A percentile compares a stretch with the other conserved stretches of the same genome.
Conservation (phyloP, 1,140 invertebrate genomes). For the Musca vetustissima region DNA sequence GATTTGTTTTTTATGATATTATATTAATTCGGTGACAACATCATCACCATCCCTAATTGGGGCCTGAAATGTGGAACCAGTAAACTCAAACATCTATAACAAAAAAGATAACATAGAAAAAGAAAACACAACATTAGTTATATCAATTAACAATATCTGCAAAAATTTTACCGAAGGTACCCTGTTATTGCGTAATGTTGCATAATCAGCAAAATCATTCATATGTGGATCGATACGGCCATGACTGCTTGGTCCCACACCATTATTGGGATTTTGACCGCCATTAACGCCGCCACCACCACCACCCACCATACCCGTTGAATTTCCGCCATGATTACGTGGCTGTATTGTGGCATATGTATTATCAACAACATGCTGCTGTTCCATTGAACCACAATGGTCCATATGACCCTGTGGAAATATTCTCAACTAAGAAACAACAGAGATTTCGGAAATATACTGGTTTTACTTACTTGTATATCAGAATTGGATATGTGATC, state of each 20-base stretch:
- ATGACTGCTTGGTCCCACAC: neutral
- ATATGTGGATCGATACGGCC: conserved; percentile 42
- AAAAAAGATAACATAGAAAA: neutral
- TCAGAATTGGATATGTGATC: conserved; percentile 52
- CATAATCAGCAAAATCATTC: conserved; percentile 70
- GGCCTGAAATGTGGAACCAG: conserved; percentile 73
- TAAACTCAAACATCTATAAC: conserved; percentile 56
- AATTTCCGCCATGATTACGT: conserved; percentile 47
- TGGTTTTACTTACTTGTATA: conserved; percentile 45
- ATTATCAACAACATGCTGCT: conserved; percentile 64
- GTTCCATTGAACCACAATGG: conserved; percentile 54
- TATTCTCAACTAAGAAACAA: neutral
- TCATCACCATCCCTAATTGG: conserved; percentile 67
- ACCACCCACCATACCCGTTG: conserved; percentile 43
- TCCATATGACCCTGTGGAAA: conserved; percentile 39
- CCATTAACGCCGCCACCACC: too few relatives aligned
- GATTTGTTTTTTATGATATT: conserved; percentile 48
- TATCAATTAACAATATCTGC: neutral
- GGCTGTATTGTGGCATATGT: conserved; percentile 87
- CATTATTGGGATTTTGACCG: conserved; percentile 17
- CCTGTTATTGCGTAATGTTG: conserved; percentile 61
- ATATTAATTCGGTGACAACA: conserved; percentile 71
- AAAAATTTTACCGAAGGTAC: conserved; percentile 43
- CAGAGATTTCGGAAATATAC: conserved; percentile 3
- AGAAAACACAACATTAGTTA: neutral